These are phyloP conservation scores for Erebia aethiops DNA, from an alignment of 2,888 invertebrate genomes.

Conservation along the genomic window DNA sequence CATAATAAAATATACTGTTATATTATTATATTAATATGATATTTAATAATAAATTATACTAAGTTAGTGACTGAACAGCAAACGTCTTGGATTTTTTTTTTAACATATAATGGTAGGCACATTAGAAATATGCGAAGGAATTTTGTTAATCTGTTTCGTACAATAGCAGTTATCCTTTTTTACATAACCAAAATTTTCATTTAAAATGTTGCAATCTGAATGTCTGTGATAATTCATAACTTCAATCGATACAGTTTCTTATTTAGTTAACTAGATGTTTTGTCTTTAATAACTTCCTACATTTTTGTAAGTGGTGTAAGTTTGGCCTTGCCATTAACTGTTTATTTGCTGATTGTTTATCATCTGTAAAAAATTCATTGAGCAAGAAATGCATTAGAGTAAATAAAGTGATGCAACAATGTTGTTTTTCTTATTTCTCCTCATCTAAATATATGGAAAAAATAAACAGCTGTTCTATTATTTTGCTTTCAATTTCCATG, in stretches of 20 bases:
- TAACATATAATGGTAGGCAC: background rate
- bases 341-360: slow-evolving; percentile 58
- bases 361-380: slow-evolving; percentile 66
- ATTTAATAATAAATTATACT: background rate
- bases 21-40: background rate
- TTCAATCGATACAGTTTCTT: slow-evolving; percentile 4
- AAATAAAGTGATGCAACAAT: slow-evolving; percentile 55
- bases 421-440: slow-evolving; percentile 16
- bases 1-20: background rate
- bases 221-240: slow-evolving; percentile 25
- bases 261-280: slow-evolving; percentile 28
- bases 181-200: slow-evolving; percentile 9
- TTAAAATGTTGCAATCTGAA: slow-evolving; percentile 18
- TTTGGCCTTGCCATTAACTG: slow-evolving; percentile 75
- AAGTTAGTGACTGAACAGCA: background rate
- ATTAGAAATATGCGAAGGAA: background rate
- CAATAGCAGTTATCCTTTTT: background rate
- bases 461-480: too few species aligned
- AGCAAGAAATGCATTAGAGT: slow-evolving; percentile 74
- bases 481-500: too few species aligned
- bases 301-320: slow-evolving; percentile 45
- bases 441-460: too few species aligned
- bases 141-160: background rate
- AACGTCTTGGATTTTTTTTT: background rate
- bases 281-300: slow-evolving; percentile 16